Percentiles rank a stretch among this genome's conserved stretches.
Evolutionary conservation across 2,113 vertebrate genomes (phyloP).

Genomic region (Pseudopodoces humilis): DNA sequence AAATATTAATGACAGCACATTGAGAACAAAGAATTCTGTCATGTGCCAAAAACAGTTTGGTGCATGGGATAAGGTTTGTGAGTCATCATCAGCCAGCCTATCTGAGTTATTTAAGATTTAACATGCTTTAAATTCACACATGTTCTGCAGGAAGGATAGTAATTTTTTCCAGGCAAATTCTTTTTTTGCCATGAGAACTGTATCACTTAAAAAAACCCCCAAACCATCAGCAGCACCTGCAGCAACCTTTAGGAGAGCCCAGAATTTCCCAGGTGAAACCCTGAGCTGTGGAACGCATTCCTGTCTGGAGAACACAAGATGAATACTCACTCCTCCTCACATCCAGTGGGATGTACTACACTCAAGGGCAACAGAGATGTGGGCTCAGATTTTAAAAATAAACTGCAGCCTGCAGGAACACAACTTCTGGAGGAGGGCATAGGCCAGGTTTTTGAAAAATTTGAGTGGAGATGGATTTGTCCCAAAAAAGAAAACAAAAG

Average conservation of each 20-base stretch:
- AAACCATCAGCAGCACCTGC: background rate
- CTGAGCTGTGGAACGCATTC: background rate
- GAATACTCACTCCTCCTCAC: background rate
- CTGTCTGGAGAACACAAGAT: background rate
- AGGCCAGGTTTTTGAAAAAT: background rate
- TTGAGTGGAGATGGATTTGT: background rate
- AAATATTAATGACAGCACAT: background rate
- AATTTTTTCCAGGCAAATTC: background rate
- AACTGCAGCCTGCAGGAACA: background rate
- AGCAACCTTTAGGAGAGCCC: background rate
- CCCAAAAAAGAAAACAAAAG: background rate
- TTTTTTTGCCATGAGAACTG: background rate
- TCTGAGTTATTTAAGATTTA: background rate
- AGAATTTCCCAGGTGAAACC: background rate
- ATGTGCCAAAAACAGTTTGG: background rate
- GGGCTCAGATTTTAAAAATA: background rate
- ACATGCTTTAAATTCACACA: background rate
- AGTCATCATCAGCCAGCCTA: background rate
- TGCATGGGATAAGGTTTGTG: background rate
- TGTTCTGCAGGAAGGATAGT: background rate
- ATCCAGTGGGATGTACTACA: background rate
- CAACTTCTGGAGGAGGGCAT: background rate
- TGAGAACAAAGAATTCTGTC: background rate
- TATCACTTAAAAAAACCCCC: rapidly evolving
- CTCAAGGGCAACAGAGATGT: background rate